Conservation (phyloP, 2,797 vertebrate genomes). For the Semotilus atromaculatus region DNA sequence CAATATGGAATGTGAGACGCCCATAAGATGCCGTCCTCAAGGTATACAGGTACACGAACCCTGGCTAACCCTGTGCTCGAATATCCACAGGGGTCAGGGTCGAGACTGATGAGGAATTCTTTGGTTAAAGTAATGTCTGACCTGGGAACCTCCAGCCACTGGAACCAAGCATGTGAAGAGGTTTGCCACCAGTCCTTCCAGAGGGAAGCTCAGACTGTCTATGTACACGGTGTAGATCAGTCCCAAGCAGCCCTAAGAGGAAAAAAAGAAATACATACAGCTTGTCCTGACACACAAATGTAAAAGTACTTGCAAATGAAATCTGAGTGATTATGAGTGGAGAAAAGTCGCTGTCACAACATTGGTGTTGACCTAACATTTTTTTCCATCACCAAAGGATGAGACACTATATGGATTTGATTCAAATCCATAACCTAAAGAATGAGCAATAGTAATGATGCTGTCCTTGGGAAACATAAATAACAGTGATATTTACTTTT, state of each 20-base stretch:
- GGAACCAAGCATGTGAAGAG: constrained; percentile 94
- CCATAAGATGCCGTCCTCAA: constrained; percentile 23
- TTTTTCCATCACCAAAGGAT: too few relatives aligned
- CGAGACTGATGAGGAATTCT: constrained; percentile 74
- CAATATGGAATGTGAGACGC: constrained; percentile 30
- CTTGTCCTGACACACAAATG: neutral
- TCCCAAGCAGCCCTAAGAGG: constrained; percentile 93
- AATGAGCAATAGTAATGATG: neutral
- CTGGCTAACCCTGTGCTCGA: constrained; percentile 61
- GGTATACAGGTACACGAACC: constrained; percentile 63
- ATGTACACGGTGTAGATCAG: constrained; percentile 95
- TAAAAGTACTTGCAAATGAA: neutral
- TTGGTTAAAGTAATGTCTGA: constrained; percentile 73
- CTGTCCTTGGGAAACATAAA: neutral
- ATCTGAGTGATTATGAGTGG: neutral
- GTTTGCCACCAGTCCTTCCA: constrained; percentile 92
- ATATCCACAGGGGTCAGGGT: constrained; percentile 51
- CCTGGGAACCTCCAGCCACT: constrained; percentile 93
- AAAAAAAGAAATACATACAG: constrained; percentile 28
- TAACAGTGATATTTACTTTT: neutral
- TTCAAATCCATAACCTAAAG: neutral
- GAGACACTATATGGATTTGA: neutral
- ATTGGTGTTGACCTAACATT: neutral
- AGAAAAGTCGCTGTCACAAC: neutral
- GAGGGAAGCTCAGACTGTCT: constrained; percentile 89